Evolutionary conservation across 1,140 invertebrate genomes (phyloP), one percentile per base, ranked within the genome.

Genomic region (Potamilus streckersoni): DNA sequence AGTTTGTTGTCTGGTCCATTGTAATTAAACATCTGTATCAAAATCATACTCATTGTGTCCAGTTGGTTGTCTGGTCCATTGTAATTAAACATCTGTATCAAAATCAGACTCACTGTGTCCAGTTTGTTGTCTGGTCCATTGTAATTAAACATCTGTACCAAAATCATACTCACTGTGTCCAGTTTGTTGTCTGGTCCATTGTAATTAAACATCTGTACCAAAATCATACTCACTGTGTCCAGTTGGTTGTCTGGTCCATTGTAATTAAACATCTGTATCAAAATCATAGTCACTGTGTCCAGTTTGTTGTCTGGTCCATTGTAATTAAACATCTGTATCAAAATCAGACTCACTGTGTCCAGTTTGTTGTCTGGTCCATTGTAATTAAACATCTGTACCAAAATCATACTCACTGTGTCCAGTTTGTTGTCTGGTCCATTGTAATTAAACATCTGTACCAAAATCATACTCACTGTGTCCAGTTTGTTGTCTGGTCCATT

Each of bases 1-100:
- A 99, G 89, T 66, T 93, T 93, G 1, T 94, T 92, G 89, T 98
- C 96, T 0, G 94, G 92, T 0, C 93, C 94, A 73, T 92, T 91
- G 27, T 90, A 90, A 86, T 96, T 93, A 90, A 96, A 95, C 19
- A 92, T 90, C 71, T 94, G 91, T 0, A n/a, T n/a, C n/a, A n/a
- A 23, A 23, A 23, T 23, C 23, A 23, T 23, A 23, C 23, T 23
- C 23, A 23, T 2, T 23, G 23, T 23, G 23, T 99, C 97, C 23
- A 99, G 89, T 66, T 93, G 93, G 1, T 94, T 92, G 89, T 98
- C 96, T 0, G 94, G 92, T 0, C 93, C 94, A 73, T 92, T 91
- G 27, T 90, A 90, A 86, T 96, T 93, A 90, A 96, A 95, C 19
- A 92, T 90, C 71, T 94, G 91, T 0, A n/a, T n/a, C n/a, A n/a